These are phyloP conservation scores for Chrysomela aeneicollis DNA, from an alignment of 2,888 invertebrate genomes.

Conservation along the genomic window DNA sequence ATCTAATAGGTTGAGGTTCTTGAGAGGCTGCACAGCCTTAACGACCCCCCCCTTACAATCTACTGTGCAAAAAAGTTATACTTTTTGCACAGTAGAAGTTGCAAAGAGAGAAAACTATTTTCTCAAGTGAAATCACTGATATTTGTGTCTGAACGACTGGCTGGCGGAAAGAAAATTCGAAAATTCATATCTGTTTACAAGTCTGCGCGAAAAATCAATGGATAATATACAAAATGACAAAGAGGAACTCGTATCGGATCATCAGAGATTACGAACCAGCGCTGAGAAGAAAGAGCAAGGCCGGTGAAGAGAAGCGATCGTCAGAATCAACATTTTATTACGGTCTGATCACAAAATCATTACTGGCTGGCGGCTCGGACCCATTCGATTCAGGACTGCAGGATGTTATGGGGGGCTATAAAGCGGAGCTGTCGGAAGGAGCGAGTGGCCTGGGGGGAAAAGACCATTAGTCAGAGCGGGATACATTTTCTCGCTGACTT, in stretches of 20 bases:
- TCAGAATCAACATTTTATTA: constrained; percentile 42
- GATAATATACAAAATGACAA: neutral
- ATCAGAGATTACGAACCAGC: constrained; percentile 24
- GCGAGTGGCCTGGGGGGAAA: constrained; percentile 35
- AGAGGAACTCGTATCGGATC: constrained; percentile 10
- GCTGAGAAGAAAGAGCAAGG: constrained; percentile 15
- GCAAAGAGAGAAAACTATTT: too few relatives aligned
- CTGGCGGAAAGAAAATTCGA: too few relatives aligned
- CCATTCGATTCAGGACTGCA: constrained; percentile 23
- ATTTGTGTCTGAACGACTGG: too few relatives aligned
- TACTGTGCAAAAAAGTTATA: too few relatives aligned
- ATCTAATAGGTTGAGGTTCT: too few relatives aligned
- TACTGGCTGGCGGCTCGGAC: constrained; percentile 29
- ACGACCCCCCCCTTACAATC: too few relatives aligned
- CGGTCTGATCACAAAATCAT: constrained; percentile 41
- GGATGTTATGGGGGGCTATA: constrained; percentile 38
- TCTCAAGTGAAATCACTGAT: too few relatives aligned
- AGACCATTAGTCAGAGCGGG: constrained; percentile 46
- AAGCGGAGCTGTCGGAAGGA: constrained; percentile 29
- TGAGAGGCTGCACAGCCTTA: too few relatives aligned
- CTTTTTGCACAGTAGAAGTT: too few relatives aligned
- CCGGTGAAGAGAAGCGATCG: constrained; percentile 23
- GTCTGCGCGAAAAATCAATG: neutral
- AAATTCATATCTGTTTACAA: too few relatives aligned
- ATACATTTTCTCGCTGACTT: constrained; percentile 36